Percentiles rank a stretch among this genome's conserved stretches.
Evolutionary conservation across 2,797 vertebrate genomes (phyloP).

Genomic region (Sebastes aleutianus): DNA sequence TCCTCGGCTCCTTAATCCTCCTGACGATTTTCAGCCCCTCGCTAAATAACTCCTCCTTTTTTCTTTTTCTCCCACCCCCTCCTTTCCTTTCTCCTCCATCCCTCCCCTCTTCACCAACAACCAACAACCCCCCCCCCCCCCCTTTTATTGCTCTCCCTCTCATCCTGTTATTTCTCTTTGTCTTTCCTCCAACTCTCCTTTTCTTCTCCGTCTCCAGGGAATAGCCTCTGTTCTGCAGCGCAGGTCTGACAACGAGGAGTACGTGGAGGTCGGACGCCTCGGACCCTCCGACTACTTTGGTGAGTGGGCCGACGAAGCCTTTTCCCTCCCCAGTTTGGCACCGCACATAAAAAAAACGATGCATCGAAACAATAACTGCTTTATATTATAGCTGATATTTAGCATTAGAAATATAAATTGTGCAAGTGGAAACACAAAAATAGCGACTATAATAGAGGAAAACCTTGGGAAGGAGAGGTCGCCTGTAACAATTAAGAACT

Average conservation of each 20-base stretch:
- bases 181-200: conserved; percentile 14
- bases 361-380: neutral
- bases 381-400: neutral
- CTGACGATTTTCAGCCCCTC: conserved; percentile 62
- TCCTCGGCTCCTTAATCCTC: conserved; percentile 71
- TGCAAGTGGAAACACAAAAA: neutral
- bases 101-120: neutral
- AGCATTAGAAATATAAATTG: neutral
- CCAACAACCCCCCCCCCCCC: neutral
- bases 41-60: conserved; percentile 43
- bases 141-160: conserved; percentile 7
- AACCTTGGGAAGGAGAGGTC: too few relatives aligned
- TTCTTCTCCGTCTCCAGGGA: conserved; percentile 80
- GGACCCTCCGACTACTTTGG: conserved; percentile 98
- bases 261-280: conserved; percentile 93
- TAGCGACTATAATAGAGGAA: neutral
- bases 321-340: neutral
- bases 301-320: conserved; percentile 70
- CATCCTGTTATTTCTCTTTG: conserved; percentile 3
- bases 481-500: too few relatives aligned
- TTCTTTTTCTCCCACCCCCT: conserved; percentile 4
- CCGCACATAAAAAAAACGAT: neutral
- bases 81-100: neutral
- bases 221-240: conserved; percentile 96
- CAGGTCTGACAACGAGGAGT: conserved; percentile 94